Percentiles rank a stretch among this genome's conserved stretches.
Evolutionary conservation across 2,888 invertebrate genomes (phyloP).

Genomic region (Lasioglossum marginatum): DNA sequence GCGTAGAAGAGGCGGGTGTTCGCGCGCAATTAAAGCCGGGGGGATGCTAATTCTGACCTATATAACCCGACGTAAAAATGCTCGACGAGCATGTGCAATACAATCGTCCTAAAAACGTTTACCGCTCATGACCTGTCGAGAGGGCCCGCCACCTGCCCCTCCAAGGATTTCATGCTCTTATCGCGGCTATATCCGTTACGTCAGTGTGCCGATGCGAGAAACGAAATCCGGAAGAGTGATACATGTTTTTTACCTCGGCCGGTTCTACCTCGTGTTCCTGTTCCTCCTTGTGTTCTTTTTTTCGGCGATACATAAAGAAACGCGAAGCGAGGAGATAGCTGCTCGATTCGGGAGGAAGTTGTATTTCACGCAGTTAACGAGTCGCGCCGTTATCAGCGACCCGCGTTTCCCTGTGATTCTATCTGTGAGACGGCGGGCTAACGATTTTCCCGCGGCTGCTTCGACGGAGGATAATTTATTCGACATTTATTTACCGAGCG

Average conservation of each 20-base stretch:
- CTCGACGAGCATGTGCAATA: conserved; percentile 75
- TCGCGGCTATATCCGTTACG: conserved; percentile 62
- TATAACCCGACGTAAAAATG: conserved; percentile 77
- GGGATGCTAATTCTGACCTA: conserved; percentile 81
- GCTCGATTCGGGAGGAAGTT: conserved; percentile 64
- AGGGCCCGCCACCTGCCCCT: conserved; percentile 63
- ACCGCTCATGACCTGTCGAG: conserved; percentile 65
- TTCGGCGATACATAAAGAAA: conserved; percentile 47
- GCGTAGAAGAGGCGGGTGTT: conserved; percentile 48
- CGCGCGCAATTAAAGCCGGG: conserved; percentile 76
- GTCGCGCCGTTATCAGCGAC: conserved; percentile 25
- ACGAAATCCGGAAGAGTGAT: conserved; percentile 68
- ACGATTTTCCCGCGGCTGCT: neutral
- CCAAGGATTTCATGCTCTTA: conserved; percentile 67
- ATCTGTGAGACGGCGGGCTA: conserved; percentile 5
- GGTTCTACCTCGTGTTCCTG: neutral
- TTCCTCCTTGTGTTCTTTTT: neutral
- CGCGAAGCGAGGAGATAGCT: neutral
- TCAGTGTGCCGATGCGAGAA: conserved; percentile 36
- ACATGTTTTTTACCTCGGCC: conserved; percentile 10
- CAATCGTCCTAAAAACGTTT: conserved; percentile 68
- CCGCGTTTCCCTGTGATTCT: conserved; percentile 22
- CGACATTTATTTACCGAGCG: neutral
- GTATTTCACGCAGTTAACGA: conserved; percentile 64
- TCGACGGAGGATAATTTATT: neutral